Conservation (phyloP, 2,888 invertebrate genomes). For the Stenolophus ochropezus region DNA sequence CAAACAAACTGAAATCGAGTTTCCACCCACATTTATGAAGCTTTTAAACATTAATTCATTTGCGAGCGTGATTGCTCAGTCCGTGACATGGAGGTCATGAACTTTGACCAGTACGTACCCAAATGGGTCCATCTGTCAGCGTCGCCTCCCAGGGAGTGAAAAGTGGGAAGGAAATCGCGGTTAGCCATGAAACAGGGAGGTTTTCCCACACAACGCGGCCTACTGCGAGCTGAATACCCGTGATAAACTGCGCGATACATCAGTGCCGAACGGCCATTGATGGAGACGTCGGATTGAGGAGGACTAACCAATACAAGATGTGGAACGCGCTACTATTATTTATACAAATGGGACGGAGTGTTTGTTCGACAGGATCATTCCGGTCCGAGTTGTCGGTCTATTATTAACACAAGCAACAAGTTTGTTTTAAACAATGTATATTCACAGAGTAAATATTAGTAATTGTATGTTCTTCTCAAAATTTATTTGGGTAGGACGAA, state of each 20-base stretch:
- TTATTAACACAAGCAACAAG: neutral
- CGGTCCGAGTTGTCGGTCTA: neutral
- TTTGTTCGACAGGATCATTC: neutral
- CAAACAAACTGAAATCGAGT: neutral
- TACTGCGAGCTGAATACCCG: constrained; percentile 13
- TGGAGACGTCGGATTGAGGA: neutral
- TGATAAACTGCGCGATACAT: constrained; percentile 26
- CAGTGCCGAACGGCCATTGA: neutral
- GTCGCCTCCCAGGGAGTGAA: constrained; percentile 35
- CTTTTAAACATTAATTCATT: constrained; percentile 13
- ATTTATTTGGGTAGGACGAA: no score
- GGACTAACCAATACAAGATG: neutral
- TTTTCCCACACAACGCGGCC: constrained; percentile 29
- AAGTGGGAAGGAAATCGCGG: constrained; percentile 50
- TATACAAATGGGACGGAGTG: neutral
- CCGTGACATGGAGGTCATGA: constrained; percentile 9
- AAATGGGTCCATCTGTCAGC: constrained; percentile 53
- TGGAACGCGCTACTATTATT: neutral
- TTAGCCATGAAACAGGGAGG: constrained; percentile 33
- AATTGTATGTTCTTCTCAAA: no score
- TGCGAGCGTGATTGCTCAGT: neutral
- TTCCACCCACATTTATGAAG: neutral
- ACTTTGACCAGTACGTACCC: constrained; percentile 45
- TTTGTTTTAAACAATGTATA: neutral
- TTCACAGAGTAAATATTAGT: neutral